Evolutionary conservation across 1,140 invertebrate genomes (phyloP), one percentile per base, ranked within the genome.

Genomic region (Drosophila baimaii): DNA sequence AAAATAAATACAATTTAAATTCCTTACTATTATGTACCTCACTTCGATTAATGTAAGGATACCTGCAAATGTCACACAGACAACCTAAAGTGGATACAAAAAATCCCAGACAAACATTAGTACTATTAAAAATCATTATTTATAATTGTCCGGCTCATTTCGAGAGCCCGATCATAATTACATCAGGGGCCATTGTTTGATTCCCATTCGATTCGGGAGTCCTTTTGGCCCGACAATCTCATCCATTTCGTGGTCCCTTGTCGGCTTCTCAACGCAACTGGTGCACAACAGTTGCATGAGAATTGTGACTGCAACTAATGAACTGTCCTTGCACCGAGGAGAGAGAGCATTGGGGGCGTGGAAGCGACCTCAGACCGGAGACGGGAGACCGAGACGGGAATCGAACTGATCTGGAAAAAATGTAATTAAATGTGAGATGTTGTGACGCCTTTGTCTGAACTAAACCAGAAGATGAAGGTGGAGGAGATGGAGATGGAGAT

Each of bases 351-450:
- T 31, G 62, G 46, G 61, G 79, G 79, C 79, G 79, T 82, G 79
- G 37, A 52, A 27, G 35, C n/a, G 33, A 12, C 17, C 17, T 13
- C 23, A 47, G 41, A 58, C 21, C 29, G 31, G 25, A 23, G 43
- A 39, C 35, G 39, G 56, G 35, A 35, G n/a, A 35, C 29, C 13
- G 27, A 15, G 33, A 47, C 35, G n/a, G 61, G 47, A 46, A 46
- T 47, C 63, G n/a, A 47, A 55, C 47, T 66, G 59, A 72, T 59
- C 61, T 66, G 64, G 29, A 76, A 72, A 66, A 68, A 85, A 80
- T 68, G 79, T 81, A 81, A 86, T 85, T 85, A 85, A 85, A 79
- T 76, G 73, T 75, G 81, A 85, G 82, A 85, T 85, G 76, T 82
- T 83, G 81, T 85, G 81, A 85, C 77, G 81, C 80, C 77, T 83